A percentile compares a stretch with the other conserved stretches of the same genome.
Evolutionary conservation across 2,888 invertebrate species (phyloP).

Genomic region (Psylliodes chrysocephalus): DNA sequence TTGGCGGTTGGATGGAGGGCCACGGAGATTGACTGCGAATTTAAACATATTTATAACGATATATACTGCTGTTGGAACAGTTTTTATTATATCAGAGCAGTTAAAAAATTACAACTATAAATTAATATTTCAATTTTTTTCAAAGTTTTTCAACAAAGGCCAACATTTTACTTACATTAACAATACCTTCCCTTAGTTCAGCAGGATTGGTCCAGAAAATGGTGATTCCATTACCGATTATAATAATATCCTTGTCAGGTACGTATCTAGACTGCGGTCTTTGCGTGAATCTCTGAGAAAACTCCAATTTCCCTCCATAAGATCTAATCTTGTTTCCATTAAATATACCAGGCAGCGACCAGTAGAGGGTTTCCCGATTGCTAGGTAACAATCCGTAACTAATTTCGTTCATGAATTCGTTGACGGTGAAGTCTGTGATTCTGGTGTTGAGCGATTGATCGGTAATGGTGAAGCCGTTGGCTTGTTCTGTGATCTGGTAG

Average conservation of each 20-base stretch:
- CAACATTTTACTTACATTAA: constrained; percentile 68
- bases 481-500: constrained; percentile 68
- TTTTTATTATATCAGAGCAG: too few species aligned
- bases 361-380: constrained; percentile 70
- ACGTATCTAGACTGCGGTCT: constrained; percentile 65
- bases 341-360: constrained; percentile 78
- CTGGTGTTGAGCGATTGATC: constrained; percentile 66
- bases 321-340: constrained; percentile 83
- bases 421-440: constrained; percentile 65
- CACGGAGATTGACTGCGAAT: constrained; percentile 70
- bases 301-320: constrained; percentile 84
- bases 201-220: constrained; percentile 79
- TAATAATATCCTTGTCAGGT: constrained; percentile 83
- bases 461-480: constrained; percentile 73
- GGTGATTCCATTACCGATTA: constrained; percentile 81
- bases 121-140: too few species aligned
- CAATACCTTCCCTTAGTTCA: constrained; percentile 67
- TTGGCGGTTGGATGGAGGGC: constrained; percentile 71
- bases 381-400: constrained; percentile 68
- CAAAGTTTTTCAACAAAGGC: too few species aligned
- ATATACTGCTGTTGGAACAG: too few species aligned
- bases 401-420: constrained; percentile 71
- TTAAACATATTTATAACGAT: too few species aligned
- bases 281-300: constrained; percentile 76
- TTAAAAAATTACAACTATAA: too few species aligned